These are phyloP conservation scores for Iphiclides podalirius DNA, from an alignment of 2,888 invertebrate genomes.

Conservation along the genomic window DNA sequence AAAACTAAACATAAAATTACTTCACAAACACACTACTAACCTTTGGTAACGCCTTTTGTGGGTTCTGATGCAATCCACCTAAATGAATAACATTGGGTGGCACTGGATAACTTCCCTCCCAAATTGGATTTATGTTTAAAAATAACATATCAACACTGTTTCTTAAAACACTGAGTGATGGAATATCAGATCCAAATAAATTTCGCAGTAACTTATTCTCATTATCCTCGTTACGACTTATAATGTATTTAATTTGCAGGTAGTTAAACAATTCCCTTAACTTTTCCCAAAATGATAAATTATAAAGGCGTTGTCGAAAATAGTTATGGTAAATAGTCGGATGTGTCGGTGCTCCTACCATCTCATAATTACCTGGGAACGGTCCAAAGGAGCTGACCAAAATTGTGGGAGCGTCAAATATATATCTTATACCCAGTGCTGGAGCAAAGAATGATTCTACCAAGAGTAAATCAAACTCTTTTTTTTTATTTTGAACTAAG, in stretches of 20 bases:
- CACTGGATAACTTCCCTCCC: constrained; percentile 39
- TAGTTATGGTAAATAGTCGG: constrained; percentile 8
- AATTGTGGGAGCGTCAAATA: constrained; percentile 48
- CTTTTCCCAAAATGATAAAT: constrained; percentile 3
- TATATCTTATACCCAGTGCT: constrained; percentile 37
- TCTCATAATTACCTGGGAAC: constrained; percentile 29
- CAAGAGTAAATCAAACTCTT: constrained; percentile 44
- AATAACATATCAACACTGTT: constrained; percentile 42
- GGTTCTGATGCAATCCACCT: constrained; percentile 39
- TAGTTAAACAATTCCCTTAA: background rate
- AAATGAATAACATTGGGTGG: constrained; percentile 41
- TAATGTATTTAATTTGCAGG: background rate
- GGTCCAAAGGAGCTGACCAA: constrained; percentile 44
- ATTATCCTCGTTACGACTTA: background rate
- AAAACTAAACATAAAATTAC: too few species aligned
- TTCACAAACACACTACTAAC: background rate
- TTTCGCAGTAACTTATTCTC: background rate
- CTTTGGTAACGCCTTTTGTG: background rate
- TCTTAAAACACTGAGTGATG: constrained; percentile 30
- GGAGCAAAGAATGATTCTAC: constrained; percentile 39
- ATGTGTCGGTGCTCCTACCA: constrained; percentile 34
- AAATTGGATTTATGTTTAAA: constrained; percentile 39
- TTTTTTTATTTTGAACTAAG: constrained; percentile 30
- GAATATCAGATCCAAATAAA: constrained; percentile 22
- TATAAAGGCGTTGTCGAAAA: constrained; percentile 4